Evolutionary conservation across 2,113 vertebrate genomes (phyloP).

Genomic region (Indicator indicator): DNA sequence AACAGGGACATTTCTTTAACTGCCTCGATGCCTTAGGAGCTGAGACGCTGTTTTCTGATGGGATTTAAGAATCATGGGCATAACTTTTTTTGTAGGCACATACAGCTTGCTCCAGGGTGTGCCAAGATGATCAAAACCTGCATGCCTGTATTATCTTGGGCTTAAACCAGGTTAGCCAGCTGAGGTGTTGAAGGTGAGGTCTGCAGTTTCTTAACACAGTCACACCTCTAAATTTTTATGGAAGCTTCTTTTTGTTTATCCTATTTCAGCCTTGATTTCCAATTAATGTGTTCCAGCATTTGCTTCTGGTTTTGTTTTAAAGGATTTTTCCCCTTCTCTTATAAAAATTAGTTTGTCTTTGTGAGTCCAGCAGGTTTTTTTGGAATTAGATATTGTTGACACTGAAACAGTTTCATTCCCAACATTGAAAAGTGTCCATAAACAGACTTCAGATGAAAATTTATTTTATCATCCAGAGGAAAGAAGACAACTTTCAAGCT

Average conservation of each 20-base stretch:
- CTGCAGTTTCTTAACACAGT: background rate
- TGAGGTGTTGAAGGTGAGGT: background rate
- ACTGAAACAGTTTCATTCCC: background rate
- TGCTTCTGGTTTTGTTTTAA: background rate
- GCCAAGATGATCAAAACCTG: background rate
- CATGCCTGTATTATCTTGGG: background rate
- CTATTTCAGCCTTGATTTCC: background rate
- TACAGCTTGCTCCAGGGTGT: background rate
- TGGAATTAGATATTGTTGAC: background rate
- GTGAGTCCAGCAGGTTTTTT: background rate
- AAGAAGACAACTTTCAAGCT: background rate
- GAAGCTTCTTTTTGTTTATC: background rate
- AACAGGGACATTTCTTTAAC: background rate
- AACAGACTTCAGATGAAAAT: background rate
- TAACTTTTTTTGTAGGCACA: accelerated
- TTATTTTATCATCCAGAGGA: background rate
- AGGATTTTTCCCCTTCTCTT: background rate
- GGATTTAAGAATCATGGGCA: background rate
- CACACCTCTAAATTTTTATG: background rate
- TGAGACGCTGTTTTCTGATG: background rate
- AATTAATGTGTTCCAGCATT: background rate
- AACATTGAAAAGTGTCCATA: background rate
- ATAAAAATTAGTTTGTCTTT: background rate
- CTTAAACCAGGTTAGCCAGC: background rate
- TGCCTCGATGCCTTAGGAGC: background rate